phyloP scores from a whole-genome alignment of 2,113 vertebrate genomes.

The Cephalopterus ornatus region DNA sequence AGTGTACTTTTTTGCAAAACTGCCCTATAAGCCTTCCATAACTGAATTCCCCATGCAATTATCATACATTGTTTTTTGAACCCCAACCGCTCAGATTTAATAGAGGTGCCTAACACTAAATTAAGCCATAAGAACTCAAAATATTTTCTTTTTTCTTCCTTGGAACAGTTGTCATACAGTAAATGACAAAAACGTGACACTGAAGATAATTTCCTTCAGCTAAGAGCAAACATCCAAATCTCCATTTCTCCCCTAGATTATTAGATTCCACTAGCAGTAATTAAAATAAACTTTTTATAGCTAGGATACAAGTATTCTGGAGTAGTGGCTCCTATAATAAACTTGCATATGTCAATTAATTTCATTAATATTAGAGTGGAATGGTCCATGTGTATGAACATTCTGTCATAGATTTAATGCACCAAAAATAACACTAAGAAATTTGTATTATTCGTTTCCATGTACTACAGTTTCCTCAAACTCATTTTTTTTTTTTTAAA shows the following conservation, averaged over 20 bases:
- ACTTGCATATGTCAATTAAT: neutral
- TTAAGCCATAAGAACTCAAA: neutral
- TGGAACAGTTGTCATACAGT: neutral
- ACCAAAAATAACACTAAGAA: neutral
- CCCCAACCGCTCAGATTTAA: fast-evolving
- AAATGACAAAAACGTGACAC: neutral
- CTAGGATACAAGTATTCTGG: neutral
- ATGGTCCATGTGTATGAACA: neutral
- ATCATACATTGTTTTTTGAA: neutral
- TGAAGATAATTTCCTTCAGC: neutral
- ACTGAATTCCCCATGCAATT: neutral
- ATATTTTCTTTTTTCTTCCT: neutral
- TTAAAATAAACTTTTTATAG: neutral
- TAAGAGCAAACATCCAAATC: neutral
- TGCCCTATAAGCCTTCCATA: neutral
- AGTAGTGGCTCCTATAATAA: neutral
- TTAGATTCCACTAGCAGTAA: neutral
- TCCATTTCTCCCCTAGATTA: fast-evolving
- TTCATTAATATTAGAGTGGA: neutral
- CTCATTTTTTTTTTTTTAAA: neutral
- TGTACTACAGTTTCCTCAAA: neutral
- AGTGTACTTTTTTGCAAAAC: neutral
- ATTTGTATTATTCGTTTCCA: neutral
- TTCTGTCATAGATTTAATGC: neutral
- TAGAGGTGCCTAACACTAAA: neutral